Conservation (phyloP, 1,140 invertebrate species). For the Frieseomelitta varia region DNA sequence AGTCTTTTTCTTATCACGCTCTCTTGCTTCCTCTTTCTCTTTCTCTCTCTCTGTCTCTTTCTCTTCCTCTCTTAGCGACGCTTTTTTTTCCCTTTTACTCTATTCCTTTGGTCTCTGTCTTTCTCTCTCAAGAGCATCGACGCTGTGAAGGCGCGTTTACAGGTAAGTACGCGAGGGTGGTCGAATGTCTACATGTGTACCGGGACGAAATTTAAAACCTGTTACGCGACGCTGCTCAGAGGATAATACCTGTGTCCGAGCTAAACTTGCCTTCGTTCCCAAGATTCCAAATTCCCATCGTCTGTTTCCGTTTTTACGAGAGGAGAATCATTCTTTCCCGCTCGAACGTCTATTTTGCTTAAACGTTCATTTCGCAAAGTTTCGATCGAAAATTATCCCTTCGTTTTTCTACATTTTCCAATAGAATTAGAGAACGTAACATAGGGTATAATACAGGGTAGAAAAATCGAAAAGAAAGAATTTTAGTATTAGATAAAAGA, state of each 20-base stretch:
- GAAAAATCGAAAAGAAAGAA: too few species aligned
- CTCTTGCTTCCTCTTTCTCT: slow-evolving; percentile 16
- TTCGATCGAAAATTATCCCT: too few species aligned
- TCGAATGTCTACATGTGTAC: slow-evolving; percentile 49
- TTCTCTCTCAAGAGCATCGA: not conserved
- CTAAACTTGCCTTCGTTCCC: slow-evolving; percentile 10
- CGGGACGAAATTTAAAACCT: slow-evolving; percentile 54
- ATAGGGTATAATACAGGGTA: too few species aligned
- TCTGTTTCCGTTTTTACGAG: not conserved
- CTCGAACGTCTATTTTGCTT: too few species aligned
- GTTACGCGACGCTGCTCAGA: slow-evolving; percentile 43
- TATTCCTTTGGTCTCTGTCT: slow-evolving; percentile 17
- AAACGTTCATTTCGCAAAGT: too few species aligned
- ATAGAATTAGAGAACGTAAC: too few species aligned
- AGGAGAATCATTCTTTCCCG: not conserved
- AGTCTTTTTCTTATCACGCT: slow-evolving; percentile 23
- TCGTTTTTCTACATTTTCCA: too few species aligned
- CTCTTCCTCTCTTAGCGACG: not conserved
- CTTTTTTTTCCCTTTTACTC: not conserved
- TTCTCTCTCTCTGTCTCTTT: slow-evolving; percentile 5
- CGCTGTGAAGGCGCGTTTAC: slow-evolving; percentile 25
- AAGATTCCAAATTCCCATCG: slow-evolving; percentile 11
- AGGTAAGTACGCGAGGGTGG: slow-evolving; percentile 47
- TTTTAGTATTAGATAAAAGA: not conserved
- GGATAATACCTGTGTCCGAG: slow-evolving; percentile 27